phyloP scores from a whole-genome alignment of 1,140 invertebrate species.

The silkworm (Bombyx mori) region ASM3026992v2 NC_085119.1:6916501-6917000 shows the following conservation, averaged over 20 bases:
- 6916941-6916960: constrained; percentile 51
- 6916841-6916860: constrained; percentile 67
- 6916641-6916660: constrained; percentile 73
- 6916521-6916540: constrained; percentile 55
- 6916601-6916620: constrained; percentile 52
- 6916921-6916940: constrained; percentile 71
- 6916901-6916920: constrained; percentile 70
- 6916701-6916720: constrained; percentile 73
- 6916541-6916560: constrained; percentile 67
- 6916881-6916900: constrained; percentile 59
- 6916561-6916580: constrained; percentile 68
- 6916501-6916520: constrained; percentile 55
- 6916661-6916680: constrained; percentile 73
- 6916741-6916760: constrained; percentile 58
- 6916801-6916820: constrained; percentile 58
- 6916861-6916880: constrained; percentile 70
- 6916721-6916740: constrained; percentile 47
- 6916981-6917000: constrained; percentile 28
- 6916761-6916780: constrained; percentile 68
- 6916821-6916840: constrained; percentile 62
- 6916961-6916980: constrained; percentile 22
- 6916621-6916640: constrained; percentile 66
- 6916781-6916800: constrained; percentile 63
- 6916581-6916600: constrained; percentile 69
- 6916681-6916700: constrained; percentile 75